Evolutionary conservation across 2,797 vertebrate genomes (phyloP), one percentile per base, ranked within the genome.

Genomic region (Anguilla obscura): DNA sequence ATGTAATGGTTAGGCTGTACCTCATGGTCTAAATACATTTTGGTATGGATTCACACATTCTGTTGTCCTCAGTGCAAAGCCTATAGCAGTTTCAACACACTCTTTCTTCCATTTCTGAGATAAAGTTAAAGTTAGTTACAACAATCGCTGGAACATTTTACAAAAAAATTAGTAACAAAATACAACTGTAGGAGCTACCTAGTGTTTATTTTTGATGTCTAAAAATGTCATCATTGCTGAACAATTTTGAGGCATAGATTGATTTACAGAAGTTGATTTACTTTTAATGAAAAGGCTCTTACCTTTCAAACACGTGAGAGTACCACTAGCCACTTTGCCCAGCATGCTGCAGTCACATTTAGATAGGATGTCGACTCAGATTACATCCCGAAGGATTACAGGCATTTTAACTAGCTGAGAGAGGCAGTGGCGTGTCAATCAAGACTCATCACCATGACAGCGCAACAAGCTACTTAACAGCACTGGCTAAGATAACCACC

Each of bases 401-500:
- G 88, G 91, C 85, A 92, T 69, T 83, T 93, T 93, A 93, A 94
- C 89, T 87, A 90, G 91, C 93, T 93, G 93, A 92, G 91, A 91
- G 91, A 89, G 74, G 90, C 90, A 60, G 63, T 40, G 74, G 33
- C 79, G 18, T 86, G 84, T 87, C 85, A 89, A 88, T 89, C 88
- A 86, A 60, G 63, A 56, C 54, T 50, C 88, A 85, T 87, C 74
- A 84, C 24, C 71, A 27, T 89, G 85, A 63, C 88, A 92, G 92
- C 90, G 90, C 93, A 94, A 91, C 89, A 89, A 92, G 92, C 93
- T 93, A 95, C 88, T 86, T 94, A 87, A 79, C 33, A 94, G 92
- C 91, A 92, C 91, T 91, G 88, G 88, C 87, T 89, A 89, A 88
- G 90, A 91, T 89, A 91, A 90, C 87, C 92, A 93, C 93, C 93